Base-by-base conservation (phyloP, 2,888 invertebrate genomes). In the Amaurobius ferox region DNA sequence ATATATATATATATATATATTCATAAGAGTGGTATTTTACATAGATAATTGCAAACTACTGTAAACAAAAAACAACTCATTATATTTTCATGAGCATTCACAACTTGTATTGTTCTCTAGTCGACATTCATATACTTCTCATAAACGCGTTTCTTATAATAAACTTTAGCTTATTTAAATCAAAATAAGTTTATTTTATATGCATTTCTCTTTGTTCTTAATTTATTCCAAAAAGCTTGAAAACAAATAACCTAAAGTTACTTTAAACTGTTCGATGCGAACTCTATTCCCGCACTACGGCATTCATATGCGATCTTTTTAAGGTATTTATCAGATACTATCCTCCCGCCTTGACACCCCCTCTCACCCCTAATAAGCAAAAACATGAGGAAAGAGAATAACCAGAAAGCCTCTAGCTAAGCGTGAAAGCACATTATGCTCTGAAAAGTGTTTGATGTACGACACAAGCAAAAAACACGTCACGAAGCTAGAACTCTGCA, bases 401-500 rank as follows among this genome's bases (percentile, higher is more conserved):
- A 67, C 16, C 26, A 32, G 32, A 19, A 40, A 70, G 28, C 26
- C 13, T 39, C 35, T 28, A 39, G 44, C 44, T 70, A 35, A n/a
- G 66, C 16, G 30, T 40, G 29, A 77, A 77, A 32, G 26, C 29
- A 40, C 13, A 62, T 67, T n/a, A 32, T 44, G 19, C 64, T 29
- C 30, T 67, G 55, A 16, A 29, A 26, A 16, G 30, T 29, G 66
- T 48, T 44, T 70, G 81, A 81, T 68, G 70, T 61, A 66, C 32
- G 79, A 32, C 64, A 48, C 68, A 32, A 44, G 19, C 68, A 68
- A 81, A 30, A n/a, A 73, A 68, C 73, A 73, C 44, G 80, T 73
- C 80, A 80, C 35, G 74, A 40, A 9, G 68, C 81, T 61, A 74
- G 74, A 81, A 81, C 68, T 76, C 19, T 11, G 39, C 26, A 64